Evolutionary conservation across 2,113 vertebrate species (phyloP).

Genomic region (Carettochelys insculpta): DNA sequence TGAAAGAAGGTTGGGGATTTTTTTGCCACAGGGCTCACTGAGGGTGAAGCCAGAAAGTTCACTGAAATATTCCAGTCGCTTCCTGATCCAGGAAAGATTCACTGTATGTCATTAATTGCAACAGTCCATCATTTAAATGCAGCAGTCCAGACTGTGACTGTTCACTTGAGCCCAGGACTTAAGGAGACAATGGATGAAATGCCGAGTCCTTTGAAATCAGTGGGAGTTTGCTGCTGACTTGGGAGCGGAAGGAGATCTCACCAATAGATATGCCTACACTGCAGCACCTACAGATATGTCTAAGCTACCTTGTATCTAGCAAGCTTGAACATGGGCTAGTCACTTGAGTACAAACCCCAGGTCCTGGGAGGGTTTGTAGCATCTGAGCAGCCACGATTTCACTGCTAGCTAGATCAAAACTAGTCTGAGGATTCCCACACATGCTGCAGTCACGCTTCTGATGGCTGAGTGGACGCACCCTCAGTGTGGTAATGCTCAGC

Average conservation of each 20-base stretch:
- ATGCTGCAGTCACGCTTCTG: not conserved
- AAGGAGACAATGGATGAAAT: not conserved
- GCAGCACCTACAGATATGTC: not conserved
- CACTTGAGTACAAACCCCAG: not conserved
- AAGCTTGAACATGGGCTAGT: not conserved
- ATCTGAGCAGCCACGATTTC: not conserved
- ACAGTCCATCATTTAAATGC: not conserved
- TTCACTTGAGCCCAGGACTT: not conserved
- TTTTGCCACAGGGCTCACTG: not conserved
- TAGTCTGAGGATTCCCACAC: not conserved
- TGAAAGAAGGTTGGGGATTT: accelerated
- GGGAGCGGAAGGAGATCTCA: not conserved
- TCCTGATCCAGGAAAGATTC: not conserved
- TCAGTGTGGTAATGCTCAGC: too few species aligned
- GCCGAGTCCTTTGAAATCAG: not conserved
- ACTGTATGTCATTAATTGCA: not conserved
- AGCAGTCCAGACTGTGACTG: not conserved
- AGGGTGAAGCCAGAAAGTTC: not conserved
- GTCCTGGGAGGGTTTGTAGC: not conserved
- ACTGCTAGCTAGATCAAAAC: not conserved
- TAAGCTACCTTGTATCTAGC: not conserved
- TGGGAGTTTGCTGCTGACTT: not conserved
- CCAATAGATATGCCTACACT: not conserved
- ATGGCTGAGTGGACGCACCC: not conserved
- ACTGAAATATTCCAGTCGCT: not conserved